Evolutionary conservation across 1,140 invertebrate genomes (phyloP), one percentile per base, ranked within the genome.

Genomic region (Trichonephila clavipes): DNA sequence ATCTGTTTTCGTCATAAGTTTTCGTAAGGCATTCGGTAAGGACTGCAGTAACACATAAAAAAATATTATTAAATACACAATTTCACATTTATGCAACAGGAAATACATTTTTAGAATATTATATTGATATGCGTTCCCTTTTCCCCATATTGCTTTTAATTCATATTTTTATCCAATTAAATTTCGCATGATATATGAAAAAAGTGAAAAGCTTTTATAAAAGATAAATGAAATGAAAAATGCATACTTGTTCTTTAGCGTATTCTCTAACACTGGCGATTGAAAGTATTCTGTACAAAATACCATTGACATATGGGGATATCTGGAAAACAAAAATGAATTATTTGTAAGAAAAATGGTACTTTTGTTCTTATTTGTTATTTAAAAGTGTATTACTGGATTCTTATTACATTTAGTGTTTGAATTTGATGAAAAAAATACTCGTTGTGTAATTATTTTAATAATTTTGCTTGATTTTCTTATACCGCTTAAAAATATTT

Each of bases 221-320:
- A 72, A 5, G 28, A 72, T 18, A 40, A 44, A 34, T 0, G 8
- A 88, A 12, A 7, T 28, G 0, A 44, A 87, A 21, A 93, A 95
- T 86, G 19, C 72, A 89, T 95, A 95, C 95, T 91, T 96, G 96
- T 82, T 96, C 96, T 85, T 96, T 96, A 6, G 96, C 97, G 93
- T 97, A 96, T 85, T 97, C 96, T 90, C 96, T 95, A 18, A 97
- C 96, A 19, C 95, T 94, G 14, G 96, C 96, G 94, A 97, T 96
- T 2, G 95, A 96, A 40, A 97, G 95, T 92, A 97, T 96, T 95
- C 96, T 97, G 95, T 97, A 97, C 62, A 97, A 95, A 18, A 96
- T 96, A 62, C 97, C 97, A 95, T 97, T 97, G 19, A 97, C 96
- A 95, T 97, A 97, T 0, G 96, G 96, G 24, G 96, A 95, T 81